Percentiles rank a stretch among this genome's conserved stretches.
Conservation (phyloP, 2,797 vertebrate species). For the Leuciscus waleckii region DNA sequence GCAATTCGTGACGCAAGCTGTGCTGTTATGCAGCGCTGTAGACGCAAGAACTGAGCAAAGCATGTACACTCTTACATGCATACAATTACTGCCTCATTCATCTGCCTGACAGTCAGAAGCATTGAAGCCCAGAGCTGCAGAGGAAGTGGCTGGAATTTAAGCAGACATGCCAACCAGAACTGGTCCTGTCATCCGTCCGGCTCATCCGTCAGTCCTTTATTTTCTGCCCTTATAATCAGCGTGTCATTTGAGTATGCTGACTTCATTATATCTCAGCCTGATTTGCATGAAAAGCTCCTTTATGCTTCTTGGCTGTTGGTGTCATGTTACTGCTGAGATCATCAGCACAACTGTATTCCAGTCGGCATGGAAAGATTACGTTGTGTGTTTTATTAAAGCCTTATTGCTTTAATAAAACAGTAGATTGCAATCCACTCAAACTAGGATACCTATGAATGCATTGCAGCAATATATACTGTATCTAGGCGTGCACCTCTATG, state of each 20-base stretch:
- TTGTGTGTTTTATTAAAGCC: neutral
- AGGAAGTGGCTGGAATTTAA: conserved; percentile 50
- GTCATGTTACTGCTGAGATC: conserved; percentile 25
- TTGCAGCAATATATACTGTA: neutral
- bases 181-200: neutral
- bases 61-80: conserved; percentile 17
- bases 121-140: conserved; percentile 23
- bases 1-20: neutral
- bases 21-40: neutral
- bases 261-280: conserved; percentile 39
- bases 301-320: conserved; percentile 11
- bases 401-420: conserved; percentile 9
- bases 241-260: conserved; percentile 56
- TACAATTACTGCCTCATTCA: conserved; percentile 19
- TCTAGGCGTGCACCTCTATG: neutral
- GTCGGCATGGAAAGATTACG: conserved; percentile 11
- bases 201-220: conserved; percentile 44
- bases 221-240: conserved; percentile 38
- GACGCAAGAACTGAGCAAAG: conserved; percentile 44
- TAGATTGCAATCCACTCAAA: neutral
- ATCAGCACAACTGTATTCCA: conserved; percentile 10
- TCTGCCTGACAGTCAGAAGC: conserved; percentile 12
- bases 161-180: conserved; percentile 27
- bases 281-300: conserved; percentile 46
- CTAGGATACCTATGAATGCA: neutral